Percentiles rank a stretch among this genome's conserved stretches.
Evolutionary conservation across 2,888 invertebrate species (phyloP).

Genomic region (Thera britannica): DNA sequence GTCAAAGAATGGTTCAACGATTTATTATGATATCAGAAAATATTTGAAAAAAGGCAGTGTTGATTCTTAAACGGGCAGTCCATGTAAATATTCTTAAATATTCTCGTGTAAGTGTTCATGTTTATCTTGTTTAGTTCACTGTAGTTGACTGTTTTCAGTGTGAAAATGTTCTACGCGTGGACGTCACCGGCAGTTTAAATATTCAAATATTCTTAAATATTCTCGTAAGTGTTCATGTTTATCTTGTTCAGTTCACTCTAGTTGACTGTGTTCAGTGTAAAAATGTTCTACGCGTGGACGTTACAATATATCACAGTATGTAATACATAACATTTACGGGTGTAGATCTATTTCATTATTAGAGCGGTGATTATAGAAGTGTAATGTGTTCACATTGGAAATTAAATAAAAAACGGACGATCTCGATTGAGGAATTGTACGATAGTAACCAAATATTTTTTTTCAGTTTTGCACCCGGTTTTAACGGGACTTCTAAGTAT

Average conservation of each 20-base stretch:
- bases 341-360: constrained; percentile 79
- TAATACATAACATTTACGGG: constrained; percentile 77
- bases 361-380: constrained; percentile 69
- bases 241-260: constrained; percentile 12
- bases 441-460: constrained; percentile 73
- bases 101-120: constrained; percentile 21
- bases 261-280: constrained; percentile 22
- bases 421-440: constrained; percentile 67
- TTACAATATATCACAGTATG: constrained; percentile 59
- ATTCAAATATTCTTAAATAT: constrained; percentile 5
- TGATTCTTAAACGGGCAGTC: neutral
- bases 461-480: constrained; percentile 70
- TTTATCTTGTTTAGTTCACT: constrained; percentile 11
- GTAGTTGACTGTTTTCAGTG: constrained; percentile 22
- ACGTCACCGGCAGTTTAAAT: constrained; percentile 26
- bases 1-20: no score
- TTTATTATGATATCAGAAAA: no score
- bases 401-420: constrained; percentile 61
- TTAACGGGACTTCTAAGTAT: constrained; percentile 81
- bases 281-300: constrained; percentile 31
- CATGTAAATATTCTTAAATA: constrained; percentile 10
- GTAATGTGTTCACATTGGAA: constrained; percentile 79
- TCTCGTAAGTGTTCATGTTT: constrained; percentile 24
- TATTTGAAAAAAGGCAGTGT: no score
- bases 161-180: constrained; percentile 27